Evolutionary conservation across 2,797 vertebrate genomes (phyloP), one percentile per base, ranked within the genome.

Genomic region (Enteromius treurensis): DNA sequence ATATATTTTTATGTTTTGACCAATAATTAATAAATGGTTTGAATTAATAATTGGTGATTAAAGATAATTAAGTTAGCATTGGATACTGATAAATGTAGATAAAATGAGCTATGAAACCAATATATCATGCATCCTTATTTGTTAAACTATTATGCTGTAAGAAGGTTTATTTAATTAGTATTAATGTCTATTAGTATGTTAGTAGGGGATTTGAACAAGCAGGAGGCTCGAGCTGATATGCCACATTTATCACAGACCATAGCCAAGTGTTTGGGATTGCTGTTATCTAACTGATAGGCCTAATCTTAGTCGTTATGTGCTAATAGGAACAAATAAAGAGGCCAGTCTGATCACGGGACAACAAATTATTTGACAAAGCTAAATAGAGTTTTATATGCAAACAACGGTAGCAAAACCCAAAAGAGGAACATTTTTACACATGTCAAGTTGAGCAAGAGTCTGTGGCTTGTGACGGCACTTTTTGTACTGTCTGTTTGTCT

Each of bases 261-360:
- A 58, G 49, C 40, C 9, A 10, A 71, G 23, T 84, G 73, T 87
- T 73, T 34, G 34, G 53, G 81, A 64, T 76, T 77, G 68, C 45
- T 74, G 47, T 69, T 83, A 87, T 87, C 78, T 78, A 75, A 85
- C 78, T 64, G 81, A 87, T 81, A 84, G 47, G 17, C 15, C 60
- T 81, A 84, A 84, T 84, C 81, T 85, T 53, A 81, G 75, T 49
- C 62, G 71, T 73, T 81, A 86, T 86, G 86, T 78, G 74, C 68
- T 81, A 55, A 71, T 64, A 64, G 76, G 55, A 64, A 79, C 53
- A 79, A 47, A 83, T 37, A 29, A 69, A 77, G 49, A 77, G 34
- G 42, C 40, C 29, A 47, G 29, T 64, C 21, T 37, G 14, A 70
- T 49, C 67, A 21, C 9, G 45, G 65, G 40, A 51, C 70, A 80